phyloP scores from a whole-genome alignment of 2,113 vertebrate genomes.

The Glaucidium brasilianum region DNA sequence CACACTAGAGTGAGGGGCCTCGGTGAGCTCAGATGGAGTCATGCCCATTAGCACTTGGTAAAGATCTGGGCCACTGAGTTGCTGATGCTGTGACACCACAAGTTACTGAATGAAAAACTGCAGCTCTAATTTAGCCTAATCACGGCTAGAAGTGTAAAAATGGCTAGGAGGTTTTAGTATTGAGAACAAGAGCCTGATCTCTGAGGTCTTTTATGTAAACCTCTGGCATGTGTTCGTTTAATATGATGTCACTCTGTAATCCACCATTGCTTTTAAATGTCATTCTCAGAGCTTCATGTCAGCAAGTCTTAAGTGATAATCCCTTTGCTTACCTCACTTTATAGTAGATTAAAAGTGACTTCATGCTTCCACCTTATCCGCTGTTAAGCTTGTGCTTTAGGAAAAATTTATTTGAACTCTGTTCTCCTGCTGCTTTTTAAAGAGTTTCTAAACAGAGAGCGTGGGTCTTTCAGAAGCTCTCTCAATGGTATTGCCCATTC shows the following conservation, averaged over 20 bases:
- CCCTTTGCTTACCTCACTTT: slow-evolving; percentile 64
- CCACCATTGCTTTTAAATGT: slow-evolving; percentile 64
- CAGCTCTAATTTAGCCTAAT: background rate
- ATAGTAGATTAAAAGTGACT: slow-evolving; percentile 63
- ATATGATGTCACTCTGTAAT: slow-evolving; percentile 61
- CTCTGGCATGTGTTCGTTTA: slow-evolving; percentile 53
- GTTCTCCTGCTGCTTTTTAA: slow-evolving; percentile 27
- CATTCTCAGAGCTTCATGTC: slow-evolving; percentile 58
- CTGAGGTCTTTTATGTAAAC: slow-evolving; percentile 51
- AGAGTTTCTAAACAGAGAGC: slow-evolving; percentile 35
- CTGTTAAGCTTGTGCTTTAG: slow-evolving; percentile 49
- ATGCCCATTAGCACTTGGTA: background rate
- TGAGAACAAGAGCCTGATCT: slow-evolving; percentile 35
- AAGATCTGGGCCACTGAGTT: background rate
- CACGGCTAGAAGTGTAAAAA: background rate
- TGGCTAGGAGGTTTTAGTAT: background rate
- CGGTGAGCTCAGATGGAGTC: background rate
- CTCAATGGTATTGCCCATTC: slow-evolving; percentile 9
- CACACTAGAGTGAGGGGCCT: background rate
- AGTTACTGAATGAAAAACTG: background rate
- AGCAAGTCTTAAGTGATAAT: slow-evolving; percentile 62
- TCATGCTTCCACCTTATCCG: slow-evolving; percentile 42
- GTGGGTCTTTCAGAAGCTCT: background rate
- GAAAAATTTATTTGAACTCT: slow-evolving; percentile 49
- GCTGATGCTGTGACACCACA: background rate